Evolutionary conservation across 1,140 invertebrate genomes (phyloP).

Genomic region (Heliconius himera): DNA sequence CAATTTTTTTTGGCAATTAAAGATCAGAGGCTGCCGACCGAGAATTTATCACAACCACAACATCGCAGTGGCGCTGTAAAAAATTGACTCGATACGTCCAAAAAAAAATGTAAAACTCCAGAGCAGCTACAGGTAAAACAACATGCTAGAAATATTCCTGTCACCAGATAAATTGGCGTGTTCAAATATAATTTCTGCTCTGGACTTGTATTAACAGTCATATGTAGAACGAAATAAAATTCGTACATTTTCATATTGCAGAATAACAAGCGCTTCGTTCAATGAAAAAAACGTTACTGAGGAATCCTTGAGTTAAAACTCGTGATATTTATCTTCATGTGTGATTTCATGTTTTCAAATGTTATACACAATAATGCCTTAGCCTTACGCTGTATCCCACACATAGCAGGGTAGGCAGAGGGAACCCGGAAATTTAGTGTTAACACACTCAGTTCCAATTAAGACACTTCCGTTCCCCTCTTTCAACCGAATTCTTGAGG

Average conservation of each 20-base stretch:
- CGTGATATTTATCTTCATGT: slow-evolving; percentile 13
- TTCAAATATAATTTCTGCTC: slow-evolving; percentile 43
- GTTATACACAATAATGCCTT: not conserved
- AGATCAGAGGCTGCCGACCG: slow-evolving; percentile 11
- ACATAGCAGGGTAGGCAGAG: too few species aligned
- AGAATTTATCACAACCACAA: slow-evolving; percentile 16
- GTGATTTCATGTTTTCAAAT: not conserved
- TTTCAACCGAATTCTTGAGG: too few species aligned
- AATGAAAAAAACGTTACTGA: slow-evolving; percentile 19
- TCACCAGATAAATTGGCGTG: slow-evolving; percentile 45
- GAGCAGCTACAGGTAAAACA: slow-evolving; percentile 29
- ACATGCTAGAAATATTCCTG: slow-evolving; percentile 29
- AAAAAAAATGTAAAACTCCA: slow-evolving; percentile 16
- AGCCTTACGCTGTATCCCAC: too few species aligned
- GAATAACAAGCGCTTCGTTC: slow-evolving; percentile 32
- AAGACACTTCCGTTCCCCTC: too few species aligned
- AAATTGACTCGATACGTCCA: slow-evolving; percentile 15
- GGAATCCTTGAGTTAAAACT: not conserved
- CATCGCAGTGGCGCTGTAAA: slow-evolving; percentile 17
- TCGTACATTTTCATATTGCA: slow-evolving; percentile 37
- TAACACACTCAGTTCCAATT: too few species aligned
- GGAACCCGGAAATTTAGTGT: too few species aligned
- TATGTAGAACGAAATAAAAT: slow-evolving; percentile 35
- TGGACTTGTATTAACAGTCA: slow-evolving; percentile 44
- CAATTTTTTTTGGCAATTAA: slow-evolving; percentile 19